Conservation (phyloP, 2,888 invertebrate species). For the Sphaeridia pumilis region DNA sequence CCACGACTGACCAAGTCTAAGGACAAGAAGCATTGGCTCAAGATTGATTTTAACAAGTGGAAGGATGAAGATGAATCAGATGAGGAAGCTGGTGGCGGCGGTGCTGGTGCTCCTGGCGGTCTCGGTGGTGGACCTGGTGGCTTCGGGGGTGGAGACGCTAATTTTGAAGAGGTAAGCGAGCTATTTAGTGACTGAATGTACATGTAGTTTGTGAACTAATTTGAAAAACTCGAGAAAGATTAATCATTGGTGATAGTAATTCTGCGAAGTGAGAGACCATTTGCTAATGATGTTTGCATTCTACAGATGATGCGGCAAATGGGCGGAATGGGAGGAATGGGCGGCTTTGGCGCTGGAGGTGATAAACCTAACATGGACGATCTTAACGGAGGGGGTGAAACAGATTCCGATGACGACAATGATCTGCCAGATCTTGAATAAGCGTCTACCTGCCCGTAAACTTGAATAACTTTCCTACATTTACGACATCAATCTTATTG, state of each 20-base stretch:
- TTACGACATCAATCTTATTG: no score
- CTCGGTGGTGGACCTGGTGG: conserved; percentile 13
- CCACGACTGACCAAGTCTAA: conserved; percentile 73
- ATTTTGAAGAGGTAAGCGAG: conserved; percentile 48
- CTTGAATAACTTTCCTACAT: no score
- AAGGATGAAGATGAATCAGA: conserved; percentile 90
- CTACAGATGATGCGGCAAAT: conserved; percentile 58
- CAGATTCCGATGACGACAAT: conserved; percentile 64
- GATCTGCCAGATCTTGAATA: conserved; percentile 63
- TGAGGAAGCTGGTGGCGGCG: conserved; percentile 50
- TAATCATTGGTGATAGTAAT: no score
- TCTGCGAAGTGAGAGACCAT: no score
- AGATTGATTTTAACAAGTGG: conserved; percentile 97
- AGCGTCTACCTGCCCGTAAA: conserved; percentile 28
- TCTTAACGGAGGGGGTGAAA: conserved; percentile 51
- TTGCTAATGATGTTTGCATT: conserved; percentile 12
- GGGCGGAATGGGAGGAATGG: conserved; percentile 49
- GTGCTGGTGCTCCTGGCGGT: conserved; percentile 15
- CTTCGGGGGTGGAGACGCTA: conserved; percentile 36
- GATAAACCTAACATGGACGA: conserved; percentile 63
- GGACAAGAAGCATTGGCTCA: conserved; percentile 87
- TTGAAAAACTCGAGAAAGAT: no score
- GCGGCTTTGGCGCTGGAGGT: conserved; percentile 20
- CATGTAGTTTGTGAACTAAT: no score
- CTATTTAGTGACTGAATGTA: neutral